Base-by-base conservation (phyloP, 2,113 vertebrate species). In the Nannospalax galili region DNA sequence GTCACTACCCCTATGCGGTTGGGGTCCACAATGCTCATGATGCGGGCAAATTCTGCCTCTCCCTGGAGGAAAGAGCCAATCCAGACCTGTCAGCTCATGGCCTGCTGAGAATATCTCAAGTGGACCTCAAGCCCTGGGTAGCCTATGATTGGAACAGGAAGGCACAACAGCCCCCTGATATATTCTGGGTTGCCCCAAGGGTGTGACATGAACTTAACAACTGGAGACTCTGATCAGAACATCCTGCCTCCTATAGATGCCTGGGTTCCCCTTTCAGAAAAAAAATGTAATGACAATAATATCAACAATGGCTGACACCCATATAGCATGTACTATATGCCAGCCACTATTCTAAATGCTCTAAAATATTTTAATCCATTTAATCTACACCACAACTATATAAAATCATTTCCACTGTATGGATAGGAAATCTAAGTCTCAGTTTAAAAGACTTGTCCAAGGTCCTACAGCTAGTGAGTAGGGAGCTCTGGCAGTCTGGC, bases 1-100 rank as follows among this genome's bases (percentile, higher is more conserved):
- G 99, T 99, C 98, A 99, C 99, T 5, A 99, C 97, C 69, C 99
- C 99, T 95, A 99, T 96, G 88, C 99, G 98, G 98, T 99, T 99
- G n/a, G 99, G 99, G 95, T 99, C 99, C 2, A 99, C 99, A 8
- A 99, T 99, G 98, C 99, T 99, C 99, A 99, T 99, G 98, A 99
- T 99, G 95, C 99, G 99, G 94, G 99, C 98, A 98, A 99, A 99
- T 98, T 99, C 99, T 56, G 99, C 99, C 98, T 99, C 99, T 94
- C 99, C 99, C 99, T 99, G 97, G 65, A 96, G 95, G 94, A 91
- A 98, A 98, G 42, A 98, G 62, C 95, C 86, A 88, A 84, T 22
- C 97, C 86, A 80, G 45, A 60, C 70, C 89, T 20, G 45, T 98
- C 65, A 97, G 35, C 69, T 45, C 32, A 24, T 1, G 11, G 52